Evolutionary conservation across 2,113 vertebrate species (phyloP).

Genomic region (Glaucidium brasilianum): DNA sequence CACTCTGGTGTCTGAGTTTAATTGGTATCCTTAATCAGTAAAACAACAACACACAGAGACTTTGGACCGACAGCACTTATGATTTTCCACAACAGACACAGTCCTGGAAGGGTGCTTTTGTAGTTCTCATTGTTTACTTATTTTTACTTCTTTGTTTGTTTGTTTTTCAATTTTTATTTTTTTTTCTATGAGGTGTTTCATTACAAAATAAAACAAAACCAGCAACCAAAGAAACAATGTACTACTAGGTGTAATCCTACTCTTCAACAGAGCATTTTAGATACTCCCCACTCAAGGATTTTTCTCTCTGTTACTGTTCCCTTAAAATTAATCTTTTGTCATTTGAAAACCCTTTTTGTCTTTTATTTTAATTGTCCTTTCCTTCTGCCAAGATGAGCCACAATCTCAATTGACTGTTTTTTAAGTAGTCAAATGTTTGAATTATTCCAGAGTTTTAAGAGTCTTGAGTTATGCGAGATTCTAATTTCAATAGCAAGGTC

Average conservation of each 20-base stretch:
- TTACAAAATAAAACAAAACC: neutral
- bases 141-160: neutral
- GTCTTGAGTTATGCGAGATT: neutral
- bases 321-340: neutral
- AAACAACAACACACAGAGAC: neutral
- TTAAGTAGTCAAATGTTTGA: neutral
- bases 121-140: accelerated
- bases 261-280: neutral
- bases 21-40: too few species aligned
- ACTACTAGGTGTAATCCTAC: neutral
- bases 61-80: neutral
- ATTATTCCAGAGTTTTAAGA: neutral
- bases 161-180: neutral
- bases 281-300: neutral
- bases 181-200: accelerated
- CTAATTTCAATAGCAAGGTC: neutral
- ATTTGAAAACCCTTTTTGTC: neutral
- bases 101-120: neutral
- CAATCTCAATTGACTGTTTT: neutral
- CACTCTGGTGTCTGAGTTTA: too few species aligned
- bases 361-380: neutral
- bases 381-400: neutral
- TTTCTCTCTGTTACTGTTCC: neutral
- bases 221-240: accelerated
- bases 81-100: neutral